Base-by-base conservation (phyloP, 2,797 vertebrate genomes). In the Miichthys miiuy region DNA sequence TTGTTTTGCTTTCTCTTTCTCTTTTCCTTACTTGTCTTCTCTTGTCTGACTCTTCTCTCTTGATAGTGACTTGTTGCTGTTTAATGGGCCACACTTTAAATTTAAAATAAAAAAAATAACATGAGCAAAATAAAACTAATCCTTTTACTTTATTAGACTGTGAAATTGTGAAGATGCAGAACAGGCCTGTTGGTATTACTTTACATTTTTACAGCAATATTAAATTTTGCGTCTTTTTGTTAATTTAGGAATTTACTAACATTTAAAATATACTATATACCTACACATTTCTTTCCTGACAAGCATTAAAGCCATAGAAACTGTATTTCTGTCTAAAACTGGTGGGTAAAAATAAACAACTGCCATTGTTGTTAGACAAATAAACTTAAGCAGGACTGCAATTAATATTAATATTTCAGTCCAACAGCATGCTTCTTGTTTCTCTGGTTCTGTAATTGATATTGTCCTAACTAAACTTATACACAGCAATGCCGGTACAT, bases 391-490 rank as follows among this genome's bases (percentile, higher is more conserved):
- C 27, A 12, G 44, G 25, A 38, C 27, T 20, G 6, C 48, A 20
- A 51, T 71, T 23, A 47, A 30, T 17, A 70, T 48, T 34, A 8
- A 8, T 34, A 34, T 34, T 8, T 34, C 34, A 8, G 34, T 34
- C 34, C 34, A 25, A 16, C 38, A 48, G 48, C 44, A 20, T 50
- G 16, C 18, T 38, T 44, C 2, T 6, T 41, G 14, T 20, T 60
- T 23, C 11, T 61, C 50, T 67, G 47, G 18, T 64, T 67, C 17
- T 64, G 23, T 52, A 1, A 46, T 64, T 5, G 6, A 51, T 60
- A 4, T 57, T 42, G 3, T 55, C 41, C 41, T 46, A 23, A 64
- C 58, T 42, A 30, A 78, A 63, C 6, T 2, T 65, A 75, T 13
- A 27, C 27, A 64, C 5, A 65, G 5, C 14, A 69, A 25, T 41